A percentile compares a stretch with the other conserved stretches of the same genome.
Evolutionary conservation across 2,113 vertebrate species (phyloP).

Genomic region (Platysternon megacephalum): DNA sequence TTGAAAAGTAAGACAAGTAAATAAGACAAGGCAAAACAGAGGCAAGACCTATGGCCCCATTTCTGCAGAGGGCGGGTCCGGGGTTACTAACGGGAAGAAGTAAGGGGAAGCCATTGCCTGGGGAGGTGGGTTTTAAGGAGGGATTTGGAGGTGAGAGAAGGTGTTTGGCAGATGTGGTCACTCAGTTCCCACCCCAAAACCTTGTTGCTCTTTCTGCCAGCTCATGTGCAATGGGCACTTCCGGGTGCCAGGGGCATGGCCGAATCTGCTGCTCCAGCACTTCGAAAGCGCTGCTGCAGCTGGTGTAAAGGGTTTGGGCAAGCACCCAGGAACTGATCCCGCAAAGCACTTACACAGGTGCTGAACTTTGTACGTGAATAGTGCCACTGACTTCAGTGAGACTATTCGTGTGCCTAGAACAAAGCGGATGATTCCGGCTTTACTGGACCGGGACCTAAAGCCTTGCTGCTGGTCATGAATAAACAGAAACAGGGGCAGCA

Average conservation of each 20-base stretch:
- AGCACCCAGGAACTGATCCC: neutral
- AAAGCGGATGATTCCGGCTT: neutral
- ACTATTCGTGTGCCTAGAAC: neutral
- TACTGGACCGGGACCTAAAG: neutral
- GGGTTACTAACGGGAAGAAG: neutral
- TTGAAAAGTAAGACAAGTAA: neutral
- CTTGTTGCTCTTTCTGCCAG: neutral
- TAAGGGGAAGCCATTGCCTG: neutral
- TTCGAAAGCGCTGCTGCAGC: neutral
- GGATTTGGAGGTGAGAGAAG: neutral
- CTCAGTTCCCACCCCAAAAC: neutral
- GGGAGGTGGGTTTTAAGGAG: neutral
- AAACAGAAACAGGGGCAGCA: neutral
- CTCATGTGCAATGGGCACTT: neutral
- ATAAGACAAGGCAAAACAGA: neutral
- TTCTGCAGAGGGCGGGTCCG: neutral
- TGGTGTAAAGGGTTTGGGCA: neutral
- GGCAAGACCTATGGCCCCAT: neutral
- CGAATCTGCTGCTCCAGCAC: neutral
- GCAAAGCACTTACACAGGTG: neutral
- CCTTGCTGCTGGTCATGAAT: neutral
- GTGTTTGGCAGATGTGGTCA: neutral
- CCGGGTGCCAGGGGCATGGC: neutral
- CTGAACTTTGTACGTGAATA: neutral
- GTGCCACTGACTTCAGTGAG: neutral